Base-by-base conservation (phyloP, 2,113 vertebrate species). In the Holacanthus passer region DNA sequence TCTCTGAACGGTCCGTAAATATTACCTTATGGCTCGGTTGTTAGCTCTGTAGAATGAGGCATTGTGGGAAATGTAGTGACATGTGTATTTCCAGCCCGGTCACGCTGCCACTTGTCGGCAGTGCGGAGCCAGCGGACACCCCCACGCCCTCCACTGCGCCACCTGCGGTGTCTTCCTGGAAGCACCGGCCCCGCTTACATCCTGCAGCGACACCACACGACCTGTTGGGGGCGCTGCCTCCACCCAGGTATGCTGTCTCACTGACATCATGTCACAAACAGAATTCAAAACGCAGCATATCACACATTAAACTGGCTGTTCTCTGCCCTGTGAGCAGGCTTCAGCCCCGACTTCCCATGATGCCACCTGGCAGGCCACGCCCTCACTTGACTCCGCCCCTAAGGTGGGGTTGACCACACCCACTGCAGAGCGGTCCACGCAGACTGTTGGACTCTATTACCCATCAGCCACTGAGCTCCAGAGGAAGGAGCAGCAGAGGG, bases 381-480 rank as follows among this genome's bases (percentile, higher is more conserved):
- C 77, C n/a, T 43, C 84, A 27, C 59, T 86, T 65, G 81, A 80
- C 35, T 32, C 81, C 79, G 29, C 73, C 70, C 71, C 47, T 20
- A 79, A 32, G n/a, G 27, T 16, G 12, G 85, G 75, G 79, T 47
- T 9, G 45, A 39, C 79, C 47, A 81, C 80, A 31, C 82, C 95
- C 72, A 81, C 84, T 68, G 90, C 89, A 65, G 94, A 98, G 16
- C 86, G 67, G 53, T 89, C 91, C 88, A 99, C 98, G 0, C 97
- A 99, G 92, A 99, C 97, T 0, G 58, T 91, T 7, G 97, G 97
- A 60, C 94, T 99, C 45, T 98, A 97, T 93, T 98, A 96, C 89
- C 98, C 97, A 67, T 98, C 97, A 56, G 87, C 94, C 90, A 95
- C 93, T 64, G 83, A 93, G 12, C 80, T 99, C 60, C 95, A 96